Evolutionary conservation across 2,113 vertebrate genomes (phyloP).

Genomic region (Chloropsis cyanopogon): DNA sequence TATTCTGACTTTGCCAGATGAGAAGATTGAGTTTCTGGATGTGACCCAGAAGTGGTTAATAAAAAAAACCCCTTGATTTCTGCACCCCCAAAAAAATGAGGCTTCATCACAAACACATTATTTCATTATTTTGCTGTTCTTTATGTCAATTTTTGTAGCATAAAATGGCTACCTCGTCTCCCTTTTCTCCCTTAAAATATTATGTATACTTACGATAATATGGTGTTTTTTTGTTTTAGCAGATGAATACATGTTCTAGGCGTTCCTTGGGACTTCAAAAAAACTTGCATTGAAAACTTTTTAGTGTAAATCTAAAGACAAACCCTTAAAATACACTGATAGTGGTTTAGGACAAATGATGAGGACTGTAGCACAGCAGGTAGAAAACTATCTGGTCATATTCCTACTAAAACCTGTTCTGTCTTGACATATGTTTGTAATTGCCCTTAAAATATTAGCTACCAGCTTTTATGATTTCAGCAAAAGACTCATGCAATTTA

Average conservation of each 20-base stretch:
- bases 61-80: background rate
- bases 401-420: background rate
- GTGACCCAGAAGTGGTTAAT: background rate
- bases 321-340: background rate
- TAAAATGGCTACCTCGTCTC: background rate
- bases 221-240: background rate
- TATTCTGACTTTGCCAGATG: background rate
- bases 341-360: background rate
- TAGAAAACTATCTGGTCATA: background rate
- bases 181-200: background rate
- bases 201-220: background rate
- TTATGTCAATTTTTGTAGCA: background rate
- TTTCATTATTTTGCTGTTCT: background rate
- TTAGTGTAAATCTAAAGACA: background rate
- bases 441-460: background rate
- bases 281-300: background rate
- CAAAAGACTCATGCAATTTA: background rate
- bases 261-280: background rate
- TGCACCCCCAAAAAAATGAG: rapidly evolving
- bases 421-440: background rate
- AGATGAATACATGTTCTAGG: background rate
- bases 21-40: background rate
- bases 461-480: background rate
- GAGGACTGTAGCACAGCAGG: background rate
- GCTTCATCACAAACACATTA: background rate